Base-by-base conservation (phyloP, 53 echinoderm and acorn worm genomes). In the Hippasteria phrygiana region DNA sequence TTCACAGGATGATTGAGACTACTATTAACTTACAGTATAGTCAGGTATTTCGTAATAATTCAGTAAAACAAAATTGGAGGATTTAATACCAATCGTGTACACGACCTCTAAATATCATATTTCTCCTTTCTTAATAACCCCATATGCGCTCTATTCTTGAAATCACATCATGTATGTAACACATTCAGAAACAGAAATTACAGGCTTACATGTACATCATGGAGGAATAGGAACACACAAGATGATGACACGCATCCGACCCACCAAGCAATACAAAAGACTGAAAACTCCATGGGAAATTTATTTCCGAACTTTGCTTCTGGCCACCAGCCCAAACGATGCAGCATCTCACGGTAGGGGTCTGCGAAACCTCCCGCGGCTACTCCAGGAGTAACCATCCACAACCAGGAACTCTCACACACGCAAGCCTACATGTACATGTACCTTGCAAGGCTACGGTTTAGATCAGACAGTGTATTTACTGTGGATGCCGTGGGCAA, bases 271-370 rank as follows among this genome's bases (percentile, higher is more conserved):
- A 51, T 14, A 16, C 20, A 17, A 20, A 14, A 12, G 51, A 14
- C 14, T 51, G 20, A 1, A 59, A 59, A 20, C 20, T 59, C 59
- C n/a, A 33, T 36, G 37, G 0, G 69, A 67, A 67, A 67, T 7
- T 2, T 5, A 33, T 67, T 67, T 67, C 18, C 69, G 10, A 33
- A 67, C 59, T 59, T 59, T 22, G 2, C 59, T 59, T 6, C 59
- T 18, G 26, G 59, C 59, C 37, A 67, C 69, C 37, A 31, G 69
- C 34, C 69, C 36, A 28, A 28, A 67, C 69, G 32, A 36, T 4
- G 34, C 69, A 78, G 26, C 79, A 24, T 5, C 27, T 9, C 82
- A 82, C 82, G 46, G 82, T 17, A 45, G 82, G 82, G 65, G 64
- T 20, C 12, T 77, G 20, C 42, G n/a, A 35, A 67, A 33, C 14